Base-by-base conservation (phyloP, 2,113 vertebrate genomes). In the Penelope pileata region DNA sequence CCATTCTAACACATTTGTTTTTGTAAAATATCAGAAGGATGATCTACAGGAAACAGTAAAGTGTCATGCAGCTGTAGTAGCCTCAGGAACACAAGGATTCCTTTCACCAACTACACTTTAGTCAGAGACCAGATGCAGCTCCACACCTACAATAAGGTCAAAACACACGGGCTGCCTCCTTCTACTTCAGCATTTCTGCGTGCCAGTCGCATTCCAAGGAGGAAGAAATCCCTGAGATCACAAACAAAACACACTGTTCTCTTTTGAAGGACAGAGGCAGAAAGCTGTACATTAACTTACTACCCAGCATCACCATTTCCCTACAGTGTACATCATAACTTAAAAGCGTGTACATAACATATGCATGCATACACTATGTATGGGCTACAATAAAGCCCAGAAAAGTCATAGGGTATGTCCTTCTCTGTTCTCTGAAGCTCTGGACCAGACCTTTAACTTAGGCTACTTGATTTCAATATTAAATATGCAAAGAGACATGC, bases 91-190 rank as follows among this genome's bases (percentile, higher is more conserved):
- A 3, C 32, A 9, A 85, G 26, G n/a, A 59, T 50, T n/a, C n/a
- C n/a, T 32, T 17, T 32, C 21, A 77, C 22, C 34, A 76, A 47
- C 11, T 2, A 3, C 14, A 79, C 9, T 30, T 17, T 2, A 0
- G 32, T 30, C 17, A 83, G 16, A 48, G 42, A 80, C 12, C 50
- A 73, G 36, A 77, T 7, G 9, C 5, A 1, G 27, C 45, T 73
- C 12, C 48, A 66, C 1, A 1, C 5, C 36, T n/a, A 50, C 0
- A 0, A 10, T 9, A 26, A 70, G 1, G 22, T 27, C 43, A 51
- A 48, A 6, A 10, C 16, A 26, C 51, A 75, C 16, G 22, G 36
- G 19, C 27, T 64, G 26, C 30, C 70, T n/a, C 47, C 47, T 81
- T 15, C 36, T 30, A 59, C 47, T 84, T 24, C 1, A 1, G 26